Evolutionary conservation across 2,888 invertebrate genomes (phyloP), one percentile per base, ranked within the genome.

Genomic region (Micoletzkya japonica): DNA sequence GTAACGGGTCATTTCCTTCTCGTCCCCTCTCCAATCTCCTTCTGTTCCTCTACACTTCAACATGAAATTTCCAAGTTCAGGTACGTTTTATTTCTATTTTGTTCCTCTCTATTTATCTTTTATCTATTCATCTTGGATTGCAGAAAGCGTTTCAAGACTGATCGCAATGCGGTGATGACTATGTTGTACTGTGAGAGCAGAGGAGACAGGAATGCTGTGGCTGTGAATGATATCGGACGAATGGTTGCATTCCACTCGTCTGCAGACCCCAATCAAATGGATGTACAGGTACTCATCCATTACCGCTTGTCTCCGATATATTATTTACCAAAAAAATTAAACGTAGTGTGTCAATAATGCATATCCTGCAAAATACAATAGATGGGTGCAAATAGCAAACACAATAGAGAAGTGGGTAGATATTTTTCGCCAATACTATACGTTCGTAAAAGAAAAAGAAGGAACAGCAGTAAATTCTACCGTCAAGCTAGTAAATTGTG

Each of bases 231-330:
- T 20, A 57, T 39, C n/a, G 39, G 32, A 2, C 36, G 34, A 44
- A 30, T 67, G 39, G n/a, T 67, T 6, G 67, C 67, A 3, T 67
- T 57, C 57, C 67, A 67, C 32, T 67, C 57, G 7, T 32, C 54
- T n/a, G 32, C 37, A 14, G 57, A 67, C 39, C 67, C 56, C 7
- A 32, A 28, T 2, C 26, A 57, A 44, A 36, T 67, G n/a, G 67
- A 67, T 44, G 37, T 34, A 4, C n/a, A 36, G 20, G 67, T 44
- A 39, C 10, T 14, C 30, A 30, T 30, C 3, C 14, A 50, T 30
- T 34, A 24, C 32, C 24, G 36, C 36, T 24, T 7, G 4, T 20
- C n/a, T 28, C 7, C 34, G 4, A 7, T 34, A 32, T 44, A 20
- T 44, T 20, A 44, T 10, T 20, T 44, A 10, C 20, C 10, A 44